Evolutionary conservation across 1,140 invertebrate species (phyloP).

Genomic region (Mya arenaria): DNA sequence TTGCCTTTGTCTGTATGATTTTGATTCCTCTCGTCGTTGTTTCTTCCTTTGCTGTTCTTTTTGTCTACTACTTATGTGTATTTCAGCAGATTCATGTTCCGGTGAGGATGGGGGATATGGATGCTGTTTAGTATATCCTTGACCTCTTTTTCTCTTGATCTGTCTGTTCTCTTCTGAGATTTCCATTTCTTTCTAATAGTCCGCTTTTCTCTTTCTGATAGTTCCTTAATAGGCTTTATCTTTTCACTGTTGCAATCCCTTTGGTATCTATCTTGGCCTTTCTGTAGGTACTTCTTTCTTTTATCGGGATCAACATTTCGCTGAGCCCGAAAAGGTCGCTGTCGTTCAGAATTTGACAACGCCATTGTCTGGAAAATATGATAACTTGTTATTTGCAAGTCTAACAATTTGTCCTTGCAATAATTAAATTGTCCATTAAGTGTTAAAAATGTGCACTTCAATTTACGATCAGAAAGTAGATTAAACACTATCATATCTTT

Average conservation of each 20-base stretch:
- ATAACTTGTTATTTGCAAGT: neutral
- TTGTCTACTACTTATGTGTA: conserved; percentile 1
- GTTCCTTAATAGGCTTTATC: neutral
- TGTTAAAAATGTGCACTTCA: neutral
- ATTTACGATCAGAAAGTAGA: neutral
- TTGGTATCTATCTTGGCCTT: conserved; percentile 2
- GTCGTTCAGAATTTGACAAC: neutral
- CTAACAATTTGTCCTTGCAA: neutral
- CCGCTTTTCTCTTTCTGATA: neutral
- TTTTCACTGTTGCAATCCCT: conserved; percentile 5
- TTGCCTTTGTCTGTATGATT: neutral
- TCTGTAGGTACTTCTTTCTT: conserved; percentile 4
- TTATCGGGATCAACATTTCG: neutral
- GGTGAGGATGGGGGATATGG: neutral
- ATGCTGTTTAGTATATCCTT: neutral
- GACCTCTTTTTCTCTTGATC: neutral
- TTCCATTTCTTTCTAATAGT: conserved; percentile 13
- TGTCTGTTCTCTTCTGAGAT: conserved; percentile 5
- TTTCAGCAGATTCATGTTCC: conserved; percentile 2
- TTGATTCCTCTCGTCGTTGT: neutral
- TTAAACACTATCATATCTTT: neutral
- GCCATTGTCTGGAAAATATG: conserved; percentile 1
- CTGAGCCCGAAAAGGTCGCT: neutral
- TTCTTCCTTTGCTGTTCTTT: neutral
- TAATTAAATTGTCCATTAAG: neutral